Conservation (phyloP, 2,888 invertebrate species). For the Hyles lineata region DNA sequence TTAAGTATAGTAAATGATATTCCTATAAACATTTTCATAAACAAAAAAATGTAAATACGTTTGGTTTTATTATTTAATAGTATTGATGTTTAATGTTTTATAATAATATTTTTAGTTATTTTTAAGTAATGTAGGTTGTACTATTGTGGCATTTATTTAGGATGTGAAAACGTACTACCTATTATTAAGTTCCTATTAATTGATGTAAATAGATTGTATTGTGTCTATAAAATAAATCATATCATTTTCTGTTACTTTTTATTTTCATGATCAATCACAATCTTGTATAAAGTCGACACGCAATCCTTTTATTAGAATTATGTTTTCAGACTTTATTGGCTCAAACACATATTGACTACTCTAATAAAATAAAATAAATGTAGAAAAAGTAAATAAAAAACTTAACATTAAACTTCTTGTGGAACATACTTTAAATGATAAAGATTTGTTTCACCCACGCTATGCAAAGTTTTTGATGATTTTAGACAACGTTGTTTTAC, state of each 20-base stretch:
- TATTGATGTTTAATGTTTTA: conserved; percentile 22
- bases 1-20: conserved; percentile 13
- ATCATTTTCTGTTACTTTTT: conserved; percentile 12
- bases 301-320: too few species aligned
- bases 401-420: too few species aligned
- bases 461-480: too few species aligned
- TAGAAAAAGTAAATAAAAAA: too few species aligned
- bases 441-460: too few species aligned
- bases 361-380: too few species aligned
- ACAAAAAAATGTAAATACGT: conserved; percentile 1
- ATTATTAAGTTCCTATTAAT: conserved; percentile 63
- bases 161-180: conserved; percentile 38
- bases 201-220: conserved; percentile 54
- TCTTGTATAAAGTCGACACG: too few species aligned
- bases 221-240: conserved; percentile 30
- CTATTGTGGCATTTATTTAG: conserved; percentile 47
- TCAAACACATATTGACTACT: too few species aligned
- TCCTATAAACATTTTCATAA: conserved; percentile 13
- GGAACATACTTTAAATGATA: too few species aligned
- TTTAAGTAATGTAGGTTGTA: conserved; percentile 30
- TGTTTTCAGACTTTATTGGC: too few species aligned
- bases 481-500: too few species aligned
- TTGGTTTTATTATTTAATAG: conserved; percentile 19
- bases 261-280: neutral
- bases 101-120: conserved; percentile 1